Evolutionary conservation across 2,888 invertebrate genomes (phyloP), one percentile per base, ranked within the genome.

Genomic region (Syrista parreyssii): DNA sequence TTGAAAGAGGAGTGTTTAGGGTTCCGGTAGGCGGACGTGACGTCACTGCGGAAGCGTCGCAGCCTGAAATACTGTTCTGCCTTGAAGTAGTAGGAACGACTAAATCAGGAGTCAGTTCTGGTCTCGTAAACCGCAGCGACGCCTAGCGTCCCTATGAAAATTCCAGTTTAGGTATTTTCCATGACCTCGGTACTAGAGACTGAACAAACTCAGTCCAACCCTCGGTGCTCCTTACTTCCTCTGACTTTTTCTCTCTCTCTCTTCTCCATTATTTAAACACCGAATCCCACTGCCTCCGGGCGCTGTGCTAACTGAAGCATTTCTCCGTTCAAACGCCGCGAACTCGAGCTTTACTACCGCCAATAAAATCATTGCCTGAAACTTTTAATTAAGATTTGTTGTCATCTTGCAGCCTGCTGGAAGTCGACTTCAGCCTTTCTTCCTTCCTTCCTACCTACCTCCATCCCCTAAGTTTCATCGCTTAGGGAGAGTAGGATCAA

Each of bases 21-120:
- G 77, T 81, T 55, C 77, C 79, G 80, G 35, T 73, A 71, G 75
- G 76, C 76, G 79, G 77, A 79, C 79, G 81, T 75, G 68, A 78
- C 80, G 80, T 73, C 75, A 78, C 76, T 68, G 77, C 86, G 85
- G 86, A 86, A 84, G 82, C 81, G 74, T 77, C 79, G 80, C 55
- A 55, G 55, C 80, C 76, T 81, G 81, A 82, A 82, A 86, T 86
- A 55, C 23, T 9, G 15, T 15, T 55, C 2, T 23, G 55, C 23
- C 15, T 1, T 55, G 55, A 23, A 55, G 23, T 55, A 55, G 55
- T 23, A 23, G 55, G 23, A 23, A 23, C 9, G 55, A 55, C 55
- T 55, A 55, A 55, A 55, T 55, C 55, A 55, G 55, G 23, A 23
- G 55, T 15, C 55, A 6, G 23, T 23, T 55, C 55, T 55, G 55